A percentile compares a stretch with the other conserved stretches of the same genome.
These are phyloP conservation scores for Aporophyla lueneburgensis DNA, from an alignment of 2,888 invertebrate genomes.

Conservation along the genomic window DNA sequence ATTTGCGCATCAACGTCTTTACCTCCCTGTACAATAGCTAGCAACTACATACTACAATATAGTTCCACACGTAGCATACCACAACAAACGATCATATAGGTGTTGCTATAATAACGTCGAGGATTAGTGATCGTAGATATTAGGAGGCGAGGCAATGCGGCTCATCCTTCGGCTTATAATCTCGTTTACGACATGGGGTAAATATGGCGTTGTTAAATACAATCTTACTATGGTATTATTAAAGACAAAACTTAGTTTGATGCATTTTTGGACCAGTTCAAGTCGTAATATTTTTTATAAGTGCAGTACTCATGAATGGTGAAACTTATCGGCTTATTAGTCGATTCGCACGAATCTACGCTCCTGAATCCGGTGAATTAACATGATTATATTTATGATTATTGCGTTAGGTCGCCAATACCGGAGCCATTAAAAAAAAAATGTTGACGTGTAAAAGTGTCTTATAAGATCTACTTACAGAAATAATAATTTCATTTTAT, in stretches of 20 bases:
- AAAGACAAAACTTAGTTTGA: slow-evolving; percentile 1
- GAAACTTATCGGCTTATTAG: not conserved
- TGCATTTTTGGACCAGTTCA: not conserved
- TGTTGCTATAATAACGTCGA: slow-evolving; percentile 33
- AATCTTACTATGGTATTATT: slow-evolving; percentile 14
- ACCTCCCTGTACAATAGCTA: not conserved
- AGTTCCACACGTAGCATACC: slow-evolving; percentile 13
- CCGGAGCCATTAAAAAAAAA: too few relatives aligned
- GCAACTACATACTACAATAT: not conserved
- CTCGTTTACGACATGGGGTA: slow-evolving; percentile 31
- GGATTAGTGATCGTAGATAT: slow-evolving; percentile 56
- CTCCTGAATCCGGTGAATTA: too few relatives aligned
- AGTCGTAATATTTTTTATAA: not conserved
- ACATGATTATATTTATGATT: too few relatives aligned
- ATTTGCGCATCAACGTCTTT: too few relatives aligned
- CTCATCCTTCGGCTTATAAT: slow-evolving; percentile 45
- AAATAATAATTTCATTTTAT: too few relatives aligned
- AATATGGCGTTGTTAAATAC: slow-evolving; percentile 18
- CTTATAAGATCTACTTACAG: too few relatives aligned
- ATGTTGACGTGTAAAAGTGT: too few relatives aligned
- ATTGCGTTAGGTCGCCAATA: too few relatives aligned
- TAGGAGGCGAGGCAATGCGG: slow-evolving; percentile 35
- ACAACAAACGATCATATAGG: slow-evolving; percentile 43
- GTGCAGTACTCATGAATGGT: not conserved
- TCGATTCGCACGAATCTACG: too few relatives aligned